Evolutionary conservation across 2,888 invertebrate genomes (phyloP).

Genomic region (Mechanitis mazaeus): DNA sequence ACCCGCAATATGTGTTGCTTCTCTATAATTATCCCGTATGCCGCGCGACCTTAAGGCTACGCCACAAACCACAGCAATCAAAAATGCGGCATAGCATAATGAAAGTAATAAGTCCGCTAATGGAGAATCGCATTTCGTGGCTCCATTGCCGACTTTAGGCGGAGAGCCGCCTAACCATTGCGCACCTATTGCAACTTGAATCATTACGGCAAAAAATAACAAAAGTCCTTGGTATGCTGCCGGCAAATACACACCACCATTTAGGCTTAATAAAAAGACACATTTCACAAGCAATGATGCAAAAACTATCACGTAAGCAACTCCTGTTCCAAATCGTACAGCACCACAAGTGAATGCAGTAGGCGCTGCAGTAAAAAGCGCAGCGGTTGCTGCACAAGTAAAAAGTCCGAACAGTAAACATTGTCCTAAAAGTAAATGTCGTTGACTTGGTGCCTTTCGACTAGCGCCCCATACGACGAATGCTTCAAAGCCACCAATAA

Average conservation of each 20-base stretch:
- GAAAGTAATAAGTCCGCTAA: constrained; percentile 85
- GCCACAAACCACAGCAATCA: constrained; percentile 89
- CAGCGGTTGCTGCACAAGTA: constrained; percentile 86
- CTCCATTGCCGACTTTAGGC: constrained; percentile 65
- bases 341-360: constrained; percentile 88
- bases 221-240: constrained; percentile 94
- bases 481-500: constrained; percentile 91
- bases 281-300: constrained; percentile 95
- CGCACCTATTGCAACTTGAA: constrained; percentile 89
- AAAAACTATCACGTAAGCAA: constrained; percentile 90
- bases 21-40: constrained; percentile 94
- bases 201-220: constrained; percentile 92
- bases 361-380: constrained; percentile 86
- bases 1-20: constrained; percentile 93
- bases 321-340: constrained; percentile 88
- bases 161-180: constrained; percentile 90
- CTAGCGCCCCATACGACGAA: constrained; percentile 90
- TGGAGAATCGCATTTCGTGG: constrained; percentile 78
- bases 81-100: constrained; percentile 88
- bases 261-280: constrained; percentile 93
- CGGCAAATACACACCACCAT: constrained; percentile 93
- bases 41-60: constrained; percentile 90
- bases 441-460: constrained; percentile 87
- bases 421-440: constrained; percentile 91
- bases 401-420: constrained; percentile 90